Base-by-base conservation (phyloP, 2,888 invertebrate species). In the Hipparchia semele region DNA sequence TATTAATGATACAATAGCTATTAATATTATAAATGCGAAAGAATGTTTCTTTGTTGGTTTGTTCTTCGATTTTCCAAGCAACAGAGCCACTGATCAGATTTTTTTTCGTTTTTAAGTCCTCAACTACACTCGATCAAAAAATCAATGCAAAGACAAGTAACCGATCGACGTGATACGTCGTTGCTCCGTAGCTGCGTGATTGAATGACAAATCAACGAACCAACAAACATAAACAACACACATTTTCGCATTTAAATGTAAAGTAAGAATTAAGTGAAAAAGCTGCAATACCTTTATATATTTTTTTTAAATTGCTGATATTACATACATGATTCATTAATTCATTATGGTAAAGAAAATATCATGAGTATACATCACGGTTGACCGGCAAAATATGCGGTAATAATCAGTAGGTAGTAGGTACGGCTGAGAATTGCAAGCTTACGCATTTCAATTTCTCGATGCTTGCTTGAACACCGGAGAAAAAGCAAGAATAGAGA, bases 401-500 rank as follows among this genome's bases (percentile, higher is more conserved):
- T 65, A 54, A 12, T 39, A 62, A 64, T 62, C 69, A 66, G 58
- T 39, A 58, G 39, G 39, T 39, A 39, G 39, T 39, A 39, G 39
- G 53, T 45, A 51, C 53, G 2, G 13, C 45, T 60, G 65, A 60
- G 59, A 70, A 64, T 70, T 59, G 53, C 33, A 67, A 56, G 23
- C 46, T 46, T 73, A 53, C 58, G 67, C 62, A 66, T 69, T 71
- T 66, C 49, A 65, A 71, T 71, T 53, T 70, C 59, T 51, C 59
- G 53, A 59, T 46, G 13, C 70, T 53, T 33, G 12, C 67, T 51
- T 61, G 58, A 71, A 69, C 60, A 54, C 9, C 53, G 54, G 59
- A 76, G 64, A 71, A 66, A 64, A 67, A 70, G 64, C 73, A 71
- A 71, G 74, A 71, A 75, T 73, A 58, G 67, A 46, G 66, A 71